phyloP scores from a whole-genome alignment of 2,888 invertebrate genomes.

The Eurytoma californica region DNA sequence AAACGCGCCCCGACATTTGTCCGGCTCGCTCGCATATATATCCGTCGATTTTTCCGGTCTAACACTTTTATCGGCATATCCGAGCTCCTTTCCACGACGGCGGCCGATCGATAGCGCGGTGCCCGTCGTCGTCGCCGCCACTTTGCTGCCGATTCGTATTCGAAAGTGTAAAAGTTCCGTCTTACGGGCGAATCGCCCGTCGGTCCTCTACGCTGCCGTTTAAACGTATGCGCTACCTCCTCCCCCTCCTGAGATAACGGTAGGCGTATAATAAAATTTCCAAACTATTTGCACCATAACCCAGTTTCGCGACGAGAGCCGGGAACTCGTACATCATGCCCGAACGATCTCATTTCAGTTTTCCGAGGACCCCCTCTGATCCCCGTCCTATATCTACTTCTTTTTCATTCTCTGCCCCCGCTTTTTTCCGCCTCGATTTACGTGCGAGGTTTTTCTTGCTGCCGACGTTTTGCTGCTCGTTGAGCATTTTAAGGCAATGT shows the following conservation, averaged over 20 bases:
- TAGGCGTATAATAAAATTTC: conserved; percentile 61
- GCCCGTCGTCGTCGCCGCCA: conserved; percentile 8
- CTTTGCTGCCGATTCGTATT: conserved; percentile 56
- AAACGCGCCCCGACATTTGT: conserved; percentile 38
- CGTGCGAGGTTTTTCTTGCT: neutral
- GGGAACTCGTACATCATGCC: conserved; percentile 60
- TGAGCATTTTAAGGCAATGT: neutral
- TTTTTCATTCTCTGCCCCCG: neutral
- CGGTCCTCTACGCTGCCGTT: conserved; percentile 16
- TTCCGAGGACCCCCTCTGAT: neutral
- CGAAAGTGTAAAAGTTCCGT: conserved; percentile 60
- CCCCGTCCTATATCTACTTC: conserved; percentile 4
- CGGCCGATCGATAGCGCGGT: conserved; percentile 14
- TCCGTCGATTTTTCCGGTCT: conserved; percentile 41
- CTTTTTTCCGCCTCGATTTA: conserved; percentile 9
- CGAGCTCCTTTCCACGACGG: neutral
- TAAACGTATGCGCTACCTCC: conserved; percentile 45
- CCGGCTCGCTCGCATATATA: conserved; percentile 12
- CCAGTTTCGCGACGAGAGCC: conserved; percentile 62
- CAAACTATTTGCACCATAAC: conserved; percentile 62
- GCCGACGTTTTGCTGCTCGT: neutral
- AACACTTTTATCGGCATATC: conserved; percentile 40
- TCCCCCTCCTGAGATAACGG: conserved; percentile 24
- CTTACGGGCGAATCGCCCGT: conserved; percentile 31
- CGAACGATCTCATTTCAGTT: conserved; percentile 60